A percentile compares a stretch with the other conserved stretches of the same genome.
phyloP scores from a whole-genome alignment of 2,888 invertebrate species.

The Chrysomela aeneicollis region DNA sequence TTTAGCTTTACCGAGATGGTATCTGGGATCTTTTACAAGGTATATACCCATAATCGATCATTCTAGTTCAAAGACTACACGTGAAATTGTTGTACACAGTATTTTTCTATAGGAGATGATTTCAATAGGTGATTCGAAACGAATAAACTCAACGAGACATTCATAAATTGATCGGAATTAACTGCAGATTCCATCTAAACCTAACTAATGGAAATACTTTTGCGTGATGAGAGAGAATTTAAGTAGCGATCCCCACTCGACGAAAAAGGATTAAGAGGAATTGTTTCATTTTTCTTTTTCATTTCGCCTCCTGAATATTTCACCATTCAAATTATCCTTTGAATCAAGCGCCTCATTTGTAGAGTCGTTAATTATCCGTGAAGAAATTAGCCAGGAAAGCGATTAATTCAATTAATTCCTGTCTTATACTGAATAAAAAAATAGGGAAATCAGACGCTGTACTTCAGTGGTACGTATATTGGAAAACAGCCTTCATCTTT shows the following conservation, averaged over 20 bases:
- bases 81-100: too few species aligned
- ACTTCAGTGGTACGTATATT: not conserved
- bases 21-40: too few species aligned
- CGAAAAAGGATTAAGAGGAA: not conserved
- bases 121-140: too few species aligned
- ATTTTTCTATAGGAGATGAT: too few species aligned
- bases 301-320: conserved; percentile 43
- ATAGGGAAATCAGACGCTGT: not conserved
- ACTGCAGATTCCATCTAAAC: not conserved
- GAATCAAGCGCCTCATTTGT: conserved; percentile 53
- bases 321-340: conserved; percentile 47
- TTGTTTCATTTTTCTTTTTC: conserved; percentile 14
- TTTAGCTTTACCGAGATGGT: too few species aligned
- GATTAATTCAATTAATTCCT: conserved; percentile 47
- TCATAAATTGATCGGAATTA: not conserved
- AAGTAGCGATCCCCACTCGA: not conserved
- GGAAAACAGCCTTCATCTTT: too few species aligned
- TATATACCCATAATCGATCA: too few species aligned
- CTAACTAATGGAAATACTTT: not conserved
- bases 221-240: not conserved
- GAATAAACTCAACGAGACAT: not conserved
- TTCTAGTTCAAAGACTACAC: too few species aligned
- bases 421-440: not conserved
- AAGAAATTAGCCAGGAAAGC: conserved; percentile 49
- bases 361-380: conserved; percentile 52